phyloP scores from a whole-genome alignment of 2,797 vertebrate genomes.

The Pangasius sanitwongsei region DNA sequence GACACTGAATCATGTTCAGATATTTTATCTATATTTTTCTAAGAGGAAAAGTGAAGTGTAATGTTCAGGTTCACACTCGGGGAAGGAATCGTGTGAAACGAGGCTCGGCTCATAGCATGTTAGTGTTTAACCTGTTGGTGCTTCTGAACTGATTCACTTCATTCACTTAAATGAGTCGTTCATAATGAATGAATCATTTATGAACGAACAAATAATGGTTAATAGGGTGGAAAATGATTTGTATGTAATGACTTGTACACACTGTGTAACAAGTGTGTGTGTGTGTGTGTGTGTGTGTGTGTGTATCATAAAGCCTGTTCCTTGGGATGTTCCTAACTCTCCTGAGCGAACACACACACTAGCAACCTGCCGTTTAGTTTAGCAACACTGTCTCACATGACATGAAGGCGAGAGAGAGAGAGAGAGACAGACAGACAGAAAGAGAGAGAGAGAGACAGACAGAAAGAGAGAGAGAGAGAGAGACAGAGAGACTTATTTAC shows the following conservation, averaged over 20 bases:
- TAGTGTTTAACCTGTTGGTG: background rate
- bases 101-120: background rate
- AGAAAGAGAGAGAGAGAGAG: background rate
- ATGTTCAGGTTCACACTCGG: background rate
- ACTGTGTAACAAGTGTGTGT: background rate
- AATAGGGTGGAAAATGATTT: background rate
- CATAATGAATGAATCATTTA: background rate
- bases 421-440: background rate
- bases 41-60: background rate
- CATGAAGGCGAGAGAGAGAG: background rate
- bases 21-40: background rate
- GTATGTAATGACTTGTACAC: background rate
- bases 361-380: constrained; percentile 52
- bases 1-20: background rate
- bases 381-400: constrained; percentile 45
- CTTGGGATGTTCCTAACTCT: constrained; percentile 16
- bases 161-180: background rate
- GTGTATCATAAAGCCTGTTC: background rate
- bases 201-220: background rate
- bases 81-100: background rate
- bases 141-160: background rate
- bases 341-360: constrained; percentile 42
- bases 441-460: background rate
- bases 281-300: constrained; percentile 16
- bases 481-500: constrained; percentile 7